Conservation (phyloP, 2,888 invertebrate genomes). For the Brassicogethes aeneus region DNA sequence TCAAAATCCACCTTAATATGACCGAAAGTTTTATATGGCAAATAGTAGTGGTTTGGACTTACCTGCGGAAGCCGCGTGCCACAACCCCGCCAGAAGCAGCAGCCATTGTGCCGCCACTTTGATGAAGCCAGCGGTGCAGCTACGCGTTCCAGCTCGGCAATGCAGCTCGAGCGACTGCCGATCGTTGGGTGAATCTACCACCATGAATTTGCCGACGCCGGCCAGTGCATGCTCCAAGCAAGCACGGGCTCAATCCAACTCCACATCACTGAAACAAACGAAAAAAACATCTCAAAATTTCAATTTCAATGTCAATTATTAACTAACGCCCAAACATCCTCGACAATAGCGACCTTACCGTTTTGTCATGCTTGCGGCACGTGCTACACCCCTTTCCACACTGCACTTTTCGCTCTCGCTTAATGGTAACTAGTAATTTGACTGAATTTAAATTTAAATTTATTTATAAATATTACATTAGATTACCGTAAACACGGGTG, state of each 20-base stretch:
- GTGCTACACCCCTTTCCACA: too few relatives aligned
- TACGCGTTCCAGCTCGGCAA: constrained; percentile 30
- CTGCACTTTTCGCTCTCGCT: too few relatives aligned
- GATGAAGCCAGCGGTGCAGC: constrained; percentile 18
- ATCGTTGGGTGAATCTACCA: constrained; percentile 13
- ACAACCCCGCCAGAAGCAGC: constrained; percentile 36
- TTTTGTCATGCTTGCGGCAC: too few relatives aligned
- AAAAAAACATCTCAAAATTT: constrained; percentile 6
- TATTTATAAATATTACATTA: too few relatives aligned
- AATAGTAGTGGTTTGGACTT: too few relatives aligned
- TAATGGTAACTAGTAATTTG: too few relatives aligned
- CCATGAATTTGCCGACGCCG: constrained; percentile 33
- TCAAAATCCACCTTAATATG: too few relatives aligned
- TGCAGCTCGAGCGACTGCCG: too few relatives aligned
- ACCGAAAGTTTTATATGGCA: too few relatives aligned
- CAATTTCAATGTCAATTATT: neutral
- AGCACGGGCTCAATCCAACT: constrained; percentile 24
- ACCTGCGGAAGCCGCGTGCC: constrained; percentile 35
- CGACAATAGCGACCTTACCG: neutral
- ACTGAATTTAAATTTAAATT: too few relatives aligned
- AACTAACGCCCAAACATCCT: neutral
- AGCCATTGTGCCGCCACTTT: constrained; percentile 38
- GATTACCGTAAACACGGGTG: too few relatives aligned
- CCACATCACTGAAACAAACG: constrained; percentile 34
- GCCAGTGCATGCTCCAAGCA: constrained; percentile 33